A percentile compares a stretch with the other conserved stretches of the same genome.
Conservation (phyloP, 2,797 vertebrate species). For the Huso huso region DNA sequence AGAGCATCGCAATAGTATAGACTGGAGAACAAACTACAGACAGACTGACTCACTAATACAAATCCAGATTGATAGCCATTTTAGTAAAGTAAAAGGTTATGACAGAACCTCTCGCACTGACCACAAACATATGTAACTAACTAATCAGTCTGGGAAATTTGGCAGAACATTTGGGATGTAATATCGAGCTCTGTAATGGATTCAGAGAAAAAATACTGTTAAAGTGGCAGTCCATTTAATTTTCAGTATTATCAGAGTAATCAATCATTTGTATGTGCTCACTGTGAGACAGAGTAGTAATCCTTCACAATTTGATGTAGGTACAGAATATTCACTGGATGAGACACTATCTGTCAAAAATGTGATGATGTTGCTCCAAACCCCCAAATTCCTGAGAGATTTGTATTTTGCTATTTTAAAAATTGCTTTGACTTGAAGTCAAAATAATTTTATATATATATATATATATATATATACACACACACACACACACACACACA, state of each 20-base stretch:
- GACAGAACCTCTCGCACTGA: conserved; percentile 24
- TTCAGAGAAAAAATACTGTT: conserved; percentile 16
- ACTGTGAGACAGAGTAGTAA: conserved; percentile 28
- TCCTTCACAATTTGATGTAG: conserved; percentile 46
- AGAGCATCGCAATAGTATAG: conserved; percentile 34
- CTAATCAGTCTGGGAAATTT: conserved; percentile 29
- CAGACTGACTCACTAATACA: conserved; percentile 30
- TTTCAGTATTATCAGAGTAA: conserved; percentile 45
- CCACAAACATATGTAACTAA: conserved; percentile 31
- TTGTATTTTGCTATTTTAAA: too few species aligned
- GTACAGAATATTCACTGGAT: conserved; percentile 33
- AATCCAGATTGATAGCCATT: conserved; percentile 42
- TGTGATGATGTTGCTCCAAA: too few species aligned
- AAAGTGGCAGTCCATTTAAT: conserved; percentile 40
- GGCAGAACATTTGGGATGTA: conserved; percentile 33
- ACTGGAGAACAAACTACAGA: conserved; percentile 31
- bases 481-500: too few species aligned
- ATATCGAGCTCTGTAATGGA: not conserved
- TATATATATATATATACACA: too few species aligned
- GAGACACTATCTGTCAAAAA: too few species aligned
- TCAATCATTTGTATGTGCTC: conserved; percentile 39
- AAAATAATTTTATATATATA: too few species aligned
- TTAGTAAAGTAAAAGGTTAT: conserved; percentile 18
- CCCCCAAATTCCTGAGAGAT: too few species aligned
- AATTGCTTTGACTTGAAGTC: too few species aligned